Evolutionary conservation across 1,140 invertebrate genomes (phyloP), one percentile per base, ranked within the genome.

Genomic region (Ceratosolen solmsi): DNA sequence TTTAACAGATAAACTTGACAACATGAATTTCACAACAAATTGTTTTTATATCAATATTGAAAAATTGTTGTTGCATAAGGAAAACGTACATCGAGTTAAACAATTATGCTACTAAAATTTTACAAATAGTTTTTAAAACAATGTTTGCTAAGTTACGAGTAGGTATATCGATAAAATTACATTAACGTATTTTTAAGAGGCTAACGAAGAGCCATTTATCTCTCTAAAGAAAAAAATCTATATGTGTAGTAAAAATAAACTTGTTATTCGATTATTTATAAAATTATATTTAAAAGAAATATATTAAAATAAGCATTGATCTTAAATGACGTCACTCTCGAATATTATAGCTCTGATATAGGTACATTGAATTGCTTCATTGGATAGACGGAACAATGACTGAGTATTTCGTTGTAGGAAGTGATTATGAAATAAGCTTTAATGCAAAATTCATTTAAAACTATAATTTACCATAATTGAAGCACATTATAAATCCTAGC

Each of bases 361-460:
- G 51, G 54, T 74, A 74, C 33, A 33, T 22, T 30, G 74, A 22
- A 30, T 78, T 78, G 65, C 81, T 58, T 71, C 72, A 76, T 82
- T 70, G 56, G 73, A 77, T 82, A 72, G 68, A 79, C 49, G 77
- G 76, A 71, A 79, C 65, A 79, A 79, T 79, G 77, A 79, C 73
- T 77, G 49, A 77, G 65, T 36, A 82, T 82, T 76, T 82, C 73
- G 49, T 30, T 78, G 75, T 78, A 78, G 75, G 75, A 78, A 78
- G 75, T 68, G 30, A 78, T 76, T 78, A 58, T 27, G 76, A 70
- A 78, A 70, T 30, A n/a, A n/a, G 20, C 33, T 22, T 68, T 68
- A 68, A 22, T 27, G 22, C 38, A 22, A 68, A 68, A 68, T 38
- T 68, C 63, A 68, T 33, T 68, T 68, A 68, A 68, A n/a, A n/a